Evolutionary conservation across 2,113 vertebrate species (phyloP), one percentile per base, ranked within the genome.

Genomic region (Rhea americana): DNA sequence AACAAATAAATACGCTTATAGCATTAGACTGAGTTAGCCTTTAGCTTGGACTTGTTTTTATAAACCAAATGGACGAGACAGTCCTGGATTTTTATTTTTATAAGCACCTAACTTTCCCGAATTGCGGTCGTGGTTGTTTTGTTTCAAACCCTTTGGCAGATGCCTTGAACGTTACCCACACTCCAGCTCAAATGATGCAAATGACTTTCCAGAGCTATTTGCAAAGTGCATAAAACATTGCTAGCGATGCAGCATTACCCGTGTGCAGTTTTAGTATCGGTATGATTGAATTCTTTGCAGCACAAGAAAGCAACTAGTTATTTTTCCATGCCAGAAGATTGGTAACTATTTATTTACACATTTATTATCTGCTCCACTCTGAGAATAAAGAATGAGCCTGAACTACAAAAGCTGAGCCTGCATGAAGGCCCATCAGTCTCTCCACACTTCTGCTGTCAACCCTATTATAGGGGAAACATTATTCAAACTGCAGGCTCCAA

Each of bases 391-490:
- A 98, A 98, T 96, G 97, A 97, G 97, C 96, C 97, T 97, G 95
- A 97, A 97, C 95, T 97, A 91, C 91, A 92, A 97, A 98, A 96
- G 96, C 96, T 87, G 92, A 96, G 97, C 78, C 98, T 93, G 98
- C 98, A 97, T 98, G 99, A 98, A 97, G 97, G 96, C 98, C 98
- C 98, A 99, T 99, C 98, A 98, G 97, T 99, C 99, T 99, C 99
- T 99, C 98, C 99, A 99, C 99, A 99, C 99, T 99, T 99, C 98
- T 99, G 99, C 99, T 99, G 99, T 99, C 99, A 98, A 91, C 79
- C 93, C 97, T 97, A 98, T 99, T 99, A 98, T 99, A 96, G 96
- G 94, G 77, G 88, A 96, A 95, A 96, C 98, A 99, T 99, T 98
- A 98, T 98, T 99, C 97, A 98, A 97, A 96, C 98, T 95, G 94